phyloP scores from a whole-genome alignment of 2,797 vertebrate species.

The Smutsia gigantea region DNA sequence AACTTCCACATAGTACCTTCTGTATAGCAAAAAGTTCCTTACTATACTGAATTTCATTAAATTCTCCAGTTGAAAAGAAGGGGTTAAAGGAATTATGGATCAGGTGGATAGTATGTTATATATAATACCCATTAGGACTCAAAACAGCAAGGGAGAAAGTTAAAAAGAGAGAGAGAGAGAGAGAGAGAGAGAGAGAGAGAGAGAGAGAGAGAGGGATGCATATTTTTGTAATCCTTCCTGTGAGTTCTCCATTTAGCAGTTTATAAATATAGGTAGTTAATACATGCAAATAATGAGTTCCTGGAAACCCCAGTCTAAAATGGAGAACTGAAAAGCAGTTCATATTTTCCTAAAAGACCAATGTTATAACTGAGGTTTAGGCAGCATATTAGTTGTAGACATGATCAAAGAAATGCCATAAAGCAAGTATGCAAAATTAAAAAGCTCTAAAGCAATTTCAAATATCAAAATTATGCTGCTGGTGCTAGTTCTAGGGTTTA shows the following conservation, averaged over 20 bases:
- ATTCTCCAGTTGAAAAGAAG: neutral
- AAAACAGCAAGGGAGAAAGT: neutral
- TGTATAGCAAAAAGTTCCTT: neutral
- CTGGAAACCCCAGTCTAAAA: neutral
- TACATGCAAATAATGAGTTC: neutral
- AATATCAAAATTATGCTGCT: neutral
- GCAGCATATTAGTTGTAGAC: neutral
- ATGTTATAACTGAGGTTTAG: neutral
- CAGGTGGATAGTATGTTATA: neutral
- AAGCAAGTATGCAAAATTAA: neutral
- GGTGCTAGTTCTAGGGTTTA: neutral
- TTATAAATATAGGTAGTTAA: neutral
- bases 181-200: neutral
- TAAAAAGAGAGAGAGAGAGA: neutral
- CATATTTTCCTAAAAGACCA: neutral
- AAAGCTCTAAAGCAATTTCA: neutral
- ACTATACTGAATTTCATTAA: slow-evolving; percentile 6
- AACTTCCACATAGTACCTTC: slow-evolving; percentile 11
- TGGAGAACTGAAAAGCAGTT: neutral
- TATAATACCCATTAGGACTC: neutral
- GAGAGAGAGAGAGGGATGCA: neutral
- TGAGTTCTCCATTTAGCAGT: neutral
- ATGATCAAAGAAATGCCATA: slow-evolving; percentile 42
- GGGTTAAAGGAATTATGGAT: neutral
- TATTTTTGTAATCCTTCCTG: neutral